Percentiles rank a stretch among this genome's conserved stretches.
Conservation (phyloP, 2,797 vertebrate species). For the Channa striata region DNA sequence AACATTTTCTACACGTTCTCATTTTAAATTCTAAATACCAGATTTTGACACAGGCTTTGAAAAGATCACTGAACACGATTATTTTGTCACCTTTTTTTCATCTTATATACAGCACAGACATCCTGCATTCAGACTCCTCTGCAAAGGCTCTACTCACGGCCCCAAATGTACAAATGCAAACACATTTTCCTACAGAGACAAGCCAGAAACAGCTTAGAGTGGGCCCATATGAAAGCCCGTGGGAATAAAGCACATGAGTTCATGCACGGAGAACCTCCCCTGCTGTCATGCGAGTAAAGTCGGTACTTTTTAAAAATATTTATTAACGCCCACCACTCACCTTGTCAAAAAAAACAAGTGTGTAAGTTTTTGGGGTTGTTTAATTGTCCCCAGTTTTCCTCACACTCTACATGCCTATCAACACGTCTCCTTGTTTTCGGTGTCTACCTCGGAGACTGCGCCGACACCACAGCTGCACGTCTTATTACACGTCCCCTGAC, state of each 20-base stretch:
- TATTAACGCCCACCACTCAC: constrained; percentile 1
- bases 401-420: constrained; percentile 68
- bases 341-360: constrained; percentile 46
- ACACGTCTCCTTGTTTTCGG: constrained; percentile 65
- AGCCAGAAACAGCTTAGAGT: constrained; percentile 22
- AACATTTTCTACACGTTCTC: no score
- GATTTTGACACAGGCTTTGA: not conserved
- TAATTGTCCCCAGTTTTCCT: constrained; percentile 60
- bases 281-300: constrained; percentile 14
- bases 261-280: constrained; percentile 18
- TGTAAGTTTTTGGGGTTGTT: constrained; percentile 23
- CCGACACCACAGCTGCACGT: constrained; percentile 82
- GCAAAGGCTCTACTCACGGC: constrained; percentile 5
- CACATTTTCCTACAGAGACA: constrained; percentile 27
- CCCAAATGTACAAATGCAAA: constrained; percentile 10
- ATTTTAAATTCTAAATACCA: no score
- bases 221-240: constrained; percentile 14
- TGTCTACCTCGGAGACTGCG: constrained; percentile 69
- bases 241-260: constrained; percentile 35
- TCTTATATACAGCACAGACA: not conserved
- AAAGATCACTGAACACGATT: not conserved
- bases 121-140: constrained; percentile 1
- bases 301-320: not conserved
- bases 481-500: constrained; percentile 76
- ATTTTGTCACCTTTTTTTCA: not conserved